Conservation (phyloP, 2,888 invertebrate genomes). For the Ernsta delagoae region DNA sequence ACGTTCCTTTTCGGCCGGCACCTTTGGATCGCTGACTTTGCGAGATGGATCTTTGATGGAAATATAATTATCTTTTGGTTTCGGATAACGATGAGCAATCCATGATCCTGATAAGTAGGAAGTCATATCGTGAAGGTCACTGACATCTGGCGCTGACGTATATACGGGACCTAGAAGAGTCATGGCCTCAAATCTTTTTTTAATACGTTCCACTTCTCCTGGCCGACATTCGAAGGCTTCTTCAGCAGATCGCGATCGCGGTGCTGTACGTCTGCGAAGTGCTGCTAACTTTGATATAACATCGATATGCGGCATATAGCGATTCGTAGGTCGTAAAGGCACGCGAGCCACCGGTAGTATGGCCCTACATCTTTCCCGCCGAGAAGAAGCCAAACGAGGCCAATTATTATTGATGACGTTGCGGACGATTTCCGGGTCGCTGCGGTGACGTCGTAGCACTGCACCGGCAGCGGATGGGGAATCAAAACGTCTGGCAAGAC, state of each 20-base stretch:
- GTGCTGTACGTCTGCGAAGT: conserved; percentile 77
- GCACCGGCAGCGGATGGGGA: conserved; percentile 83
- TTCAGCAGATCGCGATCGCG: conserved; percentile 79
- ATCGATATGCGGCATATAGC: conserved; percentile 95
- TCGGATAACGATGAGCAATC: conserved; percentile 92
- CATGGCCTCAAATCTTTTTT: conserved; percentile 88
- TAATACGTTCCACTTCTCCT: conserved; percentile 90
- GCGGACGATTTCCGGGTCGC: conserved; percentile 91
- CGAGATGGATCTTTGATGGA: conserved; percentile 80
- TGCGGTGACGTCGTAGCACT: conserved; percentile 87
- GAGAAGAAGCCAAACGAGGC: conserved; percentile 66
- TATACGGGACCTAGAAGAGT: conserved; percentile 91
- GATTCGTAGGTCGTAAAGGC: conserved; percentile 87
- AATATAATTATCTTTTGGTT: conserved; percentile 87
- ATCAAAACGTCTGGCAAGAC: conserved; percentile 92
- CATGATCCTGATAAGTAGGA: conserved; percentile 92
- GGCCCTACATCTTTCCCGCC: conserved; percentile 61
- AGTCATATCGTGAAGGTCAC: conserved; percentile 90
- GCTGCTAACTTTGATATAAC: conserved; percentile 94
- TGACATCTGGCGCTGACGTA: conserved; percentile 91
- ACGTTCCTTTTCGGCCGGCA: conserved; percentile 73
- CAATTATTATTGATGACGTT: conserved; percentile 81
- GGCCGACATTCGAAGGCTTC: conserved; percentile 81
- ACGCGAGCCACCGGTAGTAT: conserved; percentile 87
- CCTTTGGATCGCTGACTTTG: conserved; percentile 60